These are phyloP conservation scores for Drosophila bunnanda DNA, from an alignment of 2,888 invertebrate genomes.

Conservation along the genomic window DNA sequence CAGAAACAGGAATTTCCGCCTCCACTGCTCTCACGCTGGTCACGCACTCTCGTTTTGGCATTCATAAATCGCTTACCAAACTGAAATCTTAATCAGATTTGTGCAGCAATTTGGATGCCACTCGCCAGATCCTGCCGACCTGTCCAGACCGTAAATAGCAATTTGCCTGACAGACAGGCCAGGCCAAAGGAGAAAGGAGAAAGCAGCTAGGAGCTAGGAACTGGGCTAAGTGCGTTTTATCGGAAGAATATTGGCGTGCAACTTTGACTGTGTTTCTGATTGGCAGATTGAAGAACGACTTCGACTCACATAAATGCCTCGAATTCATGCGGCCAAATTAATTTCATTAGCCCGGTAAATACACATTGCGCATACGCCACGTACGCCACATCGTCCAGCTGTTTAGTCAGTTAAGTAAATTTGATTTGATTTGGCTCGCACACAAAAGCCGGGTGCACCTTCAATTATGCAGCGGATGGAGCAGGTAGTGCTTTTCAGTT, in stretches of 20 bases:
- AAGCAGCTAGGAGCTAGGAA: slow-evolving; percentile 15
- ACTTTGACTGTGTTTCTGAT: slow-evolving; percentile 48
- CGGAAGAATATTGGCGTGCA: slow-evolving; percentile 40
- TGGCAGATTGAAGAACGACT: slow-evolving; percentile 40
- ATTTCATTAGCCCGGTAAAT: slow-evolving; percentile 37
- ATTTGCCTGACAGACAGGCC: slow-evolving; percentile 45
- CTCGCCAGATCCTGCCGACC: slow-evolving; percentile 23
- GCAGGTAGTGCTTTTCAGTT: slow-evolving; percentile 24
- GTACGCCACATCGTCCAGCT: slow-evolving; percentile 39
- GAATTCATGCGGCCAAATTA: slow-evolving; percentile 24
- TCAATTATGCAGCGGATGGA: slow-evolving; percentile 37
- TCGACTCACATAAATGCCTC: slow-evolving; percentile 1
- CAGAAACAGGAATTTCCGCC: slow-evolving; percentile 4
- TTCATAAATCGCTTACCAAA: slow-evolving; percentile 69
- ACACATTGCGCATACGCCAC: slow-evolving; percentile 25
- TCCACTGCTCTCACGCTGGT: background rate
- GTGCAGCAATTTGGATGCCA: slow-evolving; percentile 59
- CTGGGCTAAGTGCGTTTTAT: slow-evolving; percentile 56
- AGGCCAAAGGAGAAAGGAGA: slow-evolving; percentile 30
- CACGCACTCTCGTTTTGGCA: slow-evolving; percentile 48
- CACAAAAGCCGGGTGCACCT: slow-evolving; percentile 24
- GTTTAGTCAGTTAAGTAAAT: slow-evolving; percentile 57
- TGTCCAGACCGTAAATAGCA: slow-evolving; percentile 58
- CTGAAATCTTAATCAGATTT: slow-evolving; percentile 72
- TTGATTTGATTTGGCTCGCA: slow-evolving; percentile 41